phyloP scores from a whole-genome alignment of 2,113 vertebrate genomes.

The Neogale vison region DNA sequence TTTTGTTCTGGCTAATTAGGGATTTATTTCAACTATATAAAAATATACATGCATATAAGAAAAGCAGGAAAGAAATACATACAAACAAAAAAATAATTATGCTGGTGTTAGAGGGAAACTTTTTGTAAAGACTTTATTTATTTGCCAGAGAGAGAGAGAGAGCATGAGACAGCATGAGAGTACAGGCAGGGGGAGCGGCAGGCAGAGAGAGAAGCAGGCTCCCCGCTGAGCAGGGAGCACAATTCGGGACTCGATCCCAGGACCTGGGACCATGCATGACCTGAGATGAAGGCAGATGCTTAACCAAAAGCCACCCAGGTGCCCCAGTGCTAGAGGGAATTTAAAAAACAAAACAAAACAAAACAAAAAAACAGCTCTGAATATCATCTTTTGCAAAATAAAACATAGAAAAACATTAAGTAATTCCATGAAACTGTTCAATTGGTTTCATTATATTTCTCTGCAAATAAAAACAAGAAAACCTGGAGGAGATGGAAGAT shows the following conservation, averaged over 20 bases:
- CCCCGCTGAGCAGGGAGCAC: too few relatives aligned
- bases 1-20: not conserved
- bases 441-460: conserved; percentile 32
- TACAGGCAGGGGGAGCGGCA: too few relatives aligned
- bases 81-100: not conserved
- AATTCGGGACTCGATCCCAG: too few relatives aligned
- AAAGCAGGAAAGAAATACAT: not conserved
- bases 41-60: not conserved
- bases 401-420: not conserved
- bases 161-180: too few relatives aligned
- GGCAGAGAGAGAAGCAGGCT: too few relatives aligned
- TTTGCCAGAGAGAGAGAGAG: too few relatives aligned
- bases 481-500: not conserved
- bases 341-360: too few relatives aligned
- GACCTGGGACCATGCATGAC: too few relatives aligned
- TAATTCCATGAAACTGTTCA: not conserved
- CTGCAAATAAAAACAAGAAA: conserved; percentile 22
- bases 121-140: too few relatives aligned
- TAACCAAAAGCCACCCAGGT: too few relatives aligned
- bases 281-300: too few relatives aligned
- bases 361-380: not conserved
- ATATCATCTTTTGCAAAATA: not conserved
- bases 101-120: not conserved
- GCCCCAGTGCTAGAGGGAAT: not conserved
- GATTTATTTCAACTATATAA: not conserved